A percentile compares a stretch with the other conserved stretches of the same genome.
Conservation (phyloP, 35 echinoderm and acorn worm species). For the Lytechinus pictus region DNA sequence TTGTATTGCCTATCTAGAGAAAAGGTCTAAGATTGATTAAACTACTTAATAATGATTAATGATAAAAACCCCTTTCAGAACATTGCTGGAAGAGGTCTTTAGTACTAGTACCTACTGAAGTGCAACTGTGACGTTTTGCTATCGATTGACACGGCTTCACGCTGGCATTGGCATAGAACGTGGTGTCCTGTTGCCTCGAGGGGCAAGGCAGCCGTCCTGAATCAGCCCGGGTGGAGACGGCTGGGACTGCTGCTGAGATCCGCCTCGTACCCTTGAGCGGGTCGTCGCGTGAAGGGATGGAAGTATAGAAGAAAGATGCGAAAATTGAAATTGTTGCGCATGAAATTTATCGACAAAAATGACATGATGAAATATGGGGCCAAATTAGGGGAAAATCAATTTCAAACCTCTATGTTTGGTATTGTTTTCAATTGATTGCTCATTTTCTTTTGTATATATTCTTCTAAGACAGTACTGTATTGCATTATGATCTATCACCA, state of each 20-base stretch:
- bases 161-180: not conserved
- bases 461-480: too few relatives aligned
- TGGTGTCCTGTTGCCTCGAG: conserved; percentile 24
- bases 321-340: not conserved
- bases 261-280: not conserved
- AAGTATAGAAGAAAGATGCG: not conserved
- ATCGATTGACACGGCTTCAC: conserved; percentile 21
- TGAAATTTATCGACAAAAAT: not conserved
- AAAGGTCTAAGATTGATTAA: too few relatives aligned
- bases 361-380: not conserved
- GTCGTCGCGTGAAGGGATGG: not conserved
- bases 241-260: conserved; percentile 28
- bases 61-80: too few relatives aligned
- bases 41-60: too few relatives aligned
- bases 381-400: not conserved
- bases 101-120: not conserved
- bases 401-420: too few relatives aligned
- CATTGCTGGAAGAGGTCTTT: too few relatives aligned
- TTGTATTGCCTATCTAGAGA: too few relatives aligned
- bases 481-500: too few relatives aligned
- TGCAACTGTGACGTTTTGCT: not conserved
- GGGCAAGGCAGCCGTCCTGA: conserved; percentile 20
- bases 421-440: too few relatives aligned
- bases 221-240: conserved; percentile 28
- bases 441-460: too few relatives aligned